Evolutionary conservation across 2,888 invertebrate genomes (phyloP), one percentile per base, ranked within the genome.

Genomic region (Osmoderma eremita): DNA sequence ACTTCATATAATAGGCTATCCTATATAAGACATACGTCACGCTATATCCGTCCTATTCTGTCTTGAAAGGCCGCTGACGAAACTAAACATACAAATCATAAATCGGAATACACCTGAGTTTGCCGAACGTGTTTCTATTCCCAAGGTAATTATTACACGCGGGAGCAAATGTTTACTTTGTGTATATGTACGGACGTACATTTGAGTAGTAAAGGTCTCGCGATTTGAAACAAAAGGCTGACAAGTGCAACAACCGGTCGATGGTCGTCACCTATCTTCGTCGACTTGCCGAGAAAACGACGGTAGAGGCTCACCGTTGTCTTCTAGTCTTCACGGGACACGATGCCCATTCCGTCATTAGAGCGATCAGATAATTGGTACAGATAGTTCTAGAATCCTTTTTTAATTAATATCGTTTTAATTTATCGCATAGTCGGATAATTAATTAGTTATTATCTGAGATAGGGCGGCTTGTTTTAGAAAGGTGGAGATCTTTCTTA

Each of bases 211-310:
- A 76, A 75, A 77, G 77, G 78, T 78, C 78, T 78, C 75, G 78
- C 65, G 76, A 77, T 77, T 77, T 77, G 79, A 80, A 80, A 81
- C 80, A 80, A 80, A 80, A 80, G 80, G 79, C 77, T 80, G 79
- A 80, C 79, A 80, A 78, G 78, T 80, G 80, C 81, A 81, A 80
- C 78, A 81, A 81, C 81, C 81, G 79, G 79, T 80, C 79, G 79
- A 74, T 76, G 79, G 76, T 75, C 77, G 51, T 24, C 58, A 30
- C 42, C 17, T 42, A 45, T 39, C 39, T 39, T 13, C 30, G 15
- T 12, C 45, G 24, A 17, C 36, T 12, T 18, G 24, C 24, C n/a
- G 30, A 36, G 50, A 51, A 30, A 20, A 24, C 10, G 24, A 10
- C 22, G 24, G 50, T 13, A 24, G 24, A 4, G 13, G n/a, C 15